Conservation (phyloP, 2,797 vertebrate species). For the Ctenopoma multispine region DNA sequence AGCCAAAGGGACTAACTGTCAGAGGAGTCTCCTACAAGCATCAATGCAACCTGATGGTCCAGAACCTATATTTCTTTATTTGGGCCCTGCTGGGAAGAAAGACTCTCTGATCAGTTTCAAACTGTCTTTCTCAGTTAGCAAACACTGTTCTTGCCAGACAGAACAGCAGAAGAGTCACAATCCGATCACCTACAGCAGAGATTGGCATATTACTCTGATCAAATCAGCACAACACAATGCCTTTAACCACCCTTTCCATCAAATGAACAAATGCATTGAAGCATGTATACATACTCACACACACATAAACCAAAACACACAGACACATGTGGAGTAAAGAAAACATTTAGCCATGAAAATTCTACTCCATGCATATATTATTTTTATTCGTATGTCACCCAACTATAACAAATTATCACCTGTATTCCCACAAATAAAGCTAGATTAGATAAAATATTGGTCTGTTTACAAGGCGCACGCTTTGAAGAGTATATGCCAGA, state of each 20-base stretch:
- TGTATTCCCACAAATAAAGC: conserved; percentile 17
- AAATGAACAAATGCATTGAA: conserved; percentile 28
- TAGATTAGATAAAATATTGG: conserved; percentile 30
- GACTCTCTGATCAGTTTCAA: conserved; percentile 37
- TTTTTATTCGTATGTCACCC: conserved; percentile 12
- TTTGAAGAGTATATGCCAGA: conserved; percentile 52
- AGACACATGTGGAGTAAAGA: neutral
- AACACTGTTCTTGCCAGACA: conserved; percentile 17
- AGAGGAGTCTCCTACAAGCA: conserved; percentile 68
- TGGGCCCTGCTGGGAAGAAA: conserved; percentile 40
- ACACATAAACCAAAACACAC: neutral
- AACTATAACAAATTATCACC: conserved; percentile 6
- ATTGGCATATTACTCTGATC: conserved; percentile 45
- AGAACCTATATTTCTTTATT: conserved; percentile 67
- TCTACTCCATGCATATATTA: neutral
- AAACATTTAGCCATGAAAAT: conserved; percentile 6
- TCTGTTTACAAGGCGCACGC: conserved; percentile 53
- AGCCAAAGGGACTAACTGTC: conserved; percentile 62
- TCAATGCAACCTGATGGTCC: conserved; percentile 73
- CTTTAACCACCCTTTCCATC: conserved; percentile 41
- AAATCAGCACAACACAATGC: conserved; percentile 44
- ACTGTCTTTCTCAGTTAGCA: conserved; percentile 50
- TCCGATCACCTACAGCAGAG: conserved; percentile 50
- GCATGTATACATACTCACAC: conserved; percentile 16
- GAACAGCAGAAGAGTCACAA: conserved; percentile 54